Conservation (phyloP, 2,888 invertebrate genomes). For the Andrena flavipes region DNA sequence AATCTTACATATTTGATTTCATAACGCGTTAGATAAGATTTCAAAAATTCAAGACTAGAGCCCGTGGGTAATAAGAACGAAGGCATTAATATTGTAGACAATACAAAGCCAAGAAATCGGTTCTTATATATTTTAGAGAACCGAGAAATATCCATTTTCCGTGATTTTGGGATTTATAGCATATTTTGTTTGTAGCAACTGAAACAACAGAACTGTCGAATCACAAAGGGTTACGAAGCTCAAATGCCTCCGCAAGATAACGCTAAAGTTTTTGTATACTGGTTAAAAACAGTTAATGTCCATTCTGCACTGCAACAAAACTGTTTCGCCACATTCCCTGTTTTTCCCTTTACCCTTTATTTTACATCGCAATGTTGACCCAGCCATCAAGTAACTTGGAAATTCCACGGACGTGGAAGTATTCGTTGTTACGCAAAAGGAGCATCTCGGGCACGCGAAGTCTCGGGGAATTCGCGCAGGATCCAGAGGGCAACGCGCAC, state of each 20-base stretch:
- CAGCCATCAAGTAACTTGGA: background rate
- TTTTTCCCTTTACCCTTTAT: too few species aligned
- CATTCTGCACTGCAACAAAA: too few species aligned
- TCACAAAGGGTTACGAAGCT: background rate
- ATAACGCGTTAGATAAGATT: too few species aligned
- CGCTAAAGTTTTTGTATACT: background rate
- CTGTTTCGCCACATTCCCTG: background rate
- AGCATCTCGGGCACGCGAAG: slow-evolving; percentile 2
- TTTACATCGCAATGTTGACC: too few species aligned
- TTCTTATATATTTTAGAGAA: too few species aligned
- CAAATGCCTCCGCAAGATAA: background rate
- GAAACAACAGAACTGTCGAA: background rate
- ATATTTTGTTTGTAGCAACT: too few species aligned
- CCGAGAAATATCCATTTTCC: too few species aligned
- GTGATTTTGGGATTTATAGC: too few species aligned
- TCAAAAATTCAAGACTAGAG: background rate
- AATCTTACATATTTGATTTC: too few species aligned
- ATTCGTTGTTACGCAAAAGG: background rate
- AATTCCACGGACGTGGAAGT: background rate
- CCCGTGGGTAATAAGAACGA: too few species aligned
- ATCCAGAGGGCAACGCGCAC: background rate
- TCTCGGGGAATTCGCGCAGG: background rate
- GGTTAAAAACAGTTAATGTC: background rate
- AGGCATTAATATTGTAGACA: too few species aligned
- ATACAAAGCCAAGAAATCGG: too few species aligned